Evolutionary conservation across 2,113 vertebrate species (phyloP), one percentile per base, ranked within the genome.

Genomic region (Dasypus novemcinctus): DNA sequence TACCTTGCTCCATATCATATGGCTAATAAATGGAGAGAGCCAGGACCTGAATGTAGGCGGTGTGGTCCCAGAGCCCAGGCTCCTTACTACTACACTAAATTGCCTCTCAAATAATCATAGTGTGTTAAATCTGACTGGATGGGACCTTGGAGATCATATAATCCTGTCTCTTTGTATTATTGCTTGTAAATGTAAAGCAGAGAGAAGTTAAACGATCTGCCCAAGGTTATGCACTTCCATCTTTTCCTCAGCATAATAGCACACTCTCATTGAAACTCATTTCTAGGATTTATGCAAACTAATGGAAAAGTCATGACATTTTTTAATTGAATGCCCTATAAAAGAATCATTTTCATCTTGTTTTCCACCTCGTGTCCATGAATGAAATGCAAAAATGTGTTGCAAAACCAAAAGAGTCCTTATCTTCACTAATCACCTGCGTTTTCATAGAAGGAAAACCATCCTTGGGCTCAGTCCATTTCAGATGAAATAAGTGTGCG

Each of bases 341-440:
- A 87, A 92, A 93, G 84, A 95, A 97, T 95, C 68, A 63, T 95
- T 94, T 93, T 74, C 81, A 86, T 95, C 76, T 95, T 69, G 57
- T 87, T 95, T 96, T 75, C 80, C n/a, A 87, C 93, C 41, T 96
- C 36, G n/a, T 59, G 29, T 81, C 38, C n/a, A 43, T 64, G 64
- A 91, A 80, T 13, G 0, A 93, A 95, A 80, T 69, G 69, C 78
- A 92, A 91, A 94, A 92, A 87, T 9, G 9, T 76, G 63, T 74
- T 71, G n/a, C 79, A 76, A 81, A 95, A 59, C 78, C 52, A 27
- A 43, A 71, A 80, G 78, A 49, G 20, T 79, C 52, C 84, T 94
- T 92, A 57, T 90, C 69, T 85, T 46, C 52, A 76, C 46, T 54
- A 63, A 71, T 66, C 81, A 23, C 29, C 27, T 81, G 52, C 64